phyloP scores from a whole-genome alignment of 2,888 invertebrate species.

The Caenorhabditis sulstoni region DNA sequence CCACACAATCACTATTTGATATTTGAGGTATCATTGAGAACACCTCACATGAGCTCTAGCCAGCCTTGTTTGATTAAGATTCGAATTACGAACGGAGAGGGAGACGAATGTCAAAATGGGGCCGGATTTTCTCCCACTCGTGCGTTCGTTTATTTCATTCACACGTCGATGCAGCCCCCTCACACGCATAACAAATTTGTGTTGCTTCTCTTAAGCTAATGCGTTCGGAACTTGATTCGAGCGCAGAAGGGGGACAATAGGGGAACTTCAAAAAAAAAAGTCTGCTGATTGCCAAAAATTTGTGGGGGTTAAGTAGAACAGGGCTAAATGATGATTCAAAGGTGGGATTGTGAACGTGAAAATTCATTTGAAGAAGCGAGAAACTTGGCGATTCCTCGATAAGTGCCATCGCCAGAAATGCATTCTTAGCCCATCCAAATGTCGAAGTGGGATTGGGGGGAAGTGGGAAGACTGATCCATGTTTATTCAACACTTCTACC shows the following conservation, averaged over 20 bases:
- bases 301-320: no score
- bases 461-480: constrained; percentile 16
- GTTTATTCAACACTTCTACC: constrained; percentile 59
- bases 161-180: constrained; percentile 28
- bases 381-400: no score
- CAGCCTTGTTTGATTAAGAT: constrained; percentile 44
- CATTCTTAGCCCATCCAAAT: background rate
- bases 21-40: constrained; percentile 18
- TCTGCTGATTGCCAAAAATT: no score
- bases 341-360: no score
- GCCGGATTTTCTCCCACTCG: constrained; percentile 32
- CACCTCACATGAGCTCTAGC: constrained; percentile 16
- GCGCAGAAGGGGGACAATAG: background rate
- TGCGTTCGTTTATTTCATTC: constrained; percentile 14
- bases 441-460: background rate
- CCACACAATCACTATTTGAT: no score
- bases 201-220: constrained; percentile 7
- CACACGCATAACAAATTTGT: constrained; percentile 26
- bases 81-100: background rate
- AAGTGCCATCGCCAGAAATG: no score
- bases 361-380: no score
- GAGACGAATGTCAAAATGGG: constrained; percentile 36
- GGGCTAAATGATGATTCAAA: no score
- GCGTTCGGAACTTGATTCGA: constrained; percentile 8
- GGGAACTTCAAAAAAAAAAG: background rate